Conservation (phyloP, 2,888 invertebrate species). For the Polymixis flavicincta region DNA sequence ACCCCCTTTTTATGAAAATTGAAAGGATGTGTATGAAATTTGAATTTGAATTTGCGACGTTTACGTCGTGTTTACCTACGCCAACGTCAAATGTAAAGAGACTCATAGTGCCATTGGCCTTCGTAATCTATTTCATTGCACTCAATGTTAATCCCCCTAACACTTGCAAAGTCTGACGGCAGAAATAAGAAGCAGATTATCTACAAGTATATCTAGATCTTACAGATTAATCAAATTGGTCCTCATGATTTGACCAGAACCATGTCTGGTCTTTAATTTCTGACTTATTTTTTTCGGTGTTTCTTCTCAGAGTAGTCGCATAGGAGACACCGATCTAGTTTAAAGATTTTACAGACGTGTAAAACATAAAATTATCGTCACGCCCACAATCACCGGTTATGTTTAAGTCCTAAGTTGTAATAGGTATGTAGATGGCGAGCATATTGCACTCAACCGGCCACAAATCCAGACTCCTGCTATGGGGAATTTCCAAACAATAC, state of each 20-base stretch:
- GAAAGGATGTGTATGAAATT: no score
- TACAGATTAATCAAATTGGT: neutral
- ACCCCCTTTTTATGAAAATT: no score
- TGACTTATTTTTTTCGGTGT: neutral
- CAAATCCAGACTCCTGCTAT: neutral
- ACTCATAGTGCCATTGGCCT: neutral
- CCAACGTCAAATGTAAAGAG: no score
- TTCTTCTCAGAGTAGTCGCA: neutral
- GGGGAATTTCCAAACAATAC: neutral
- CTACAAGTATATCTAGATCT: neutral
- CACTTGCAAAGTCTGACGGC: no score
- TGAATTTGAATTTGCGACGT: no score
- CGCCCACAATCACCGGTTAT: neutral
- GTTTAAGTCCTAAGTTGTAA: no score
- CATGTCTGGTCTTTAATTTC: neutral
- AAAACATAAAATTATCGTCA: neutral
- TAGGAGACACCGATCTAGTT: neutral
- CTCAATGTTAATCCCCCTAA: neutral
- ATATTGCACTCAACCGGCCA: neutral
- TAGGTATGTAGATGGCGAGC: neutral
- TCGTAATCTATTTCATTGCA: neutral
- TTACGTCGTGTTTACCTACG: no score
- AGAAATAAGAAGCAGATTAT: neutral
- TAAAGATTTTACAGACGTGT: neutral
- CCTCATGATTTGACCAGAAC: neutral